Evolutionary conservation across 2,888 invertebrate genomes (phyloP).

Genomic region (Heliconius ismenius): DNA sequence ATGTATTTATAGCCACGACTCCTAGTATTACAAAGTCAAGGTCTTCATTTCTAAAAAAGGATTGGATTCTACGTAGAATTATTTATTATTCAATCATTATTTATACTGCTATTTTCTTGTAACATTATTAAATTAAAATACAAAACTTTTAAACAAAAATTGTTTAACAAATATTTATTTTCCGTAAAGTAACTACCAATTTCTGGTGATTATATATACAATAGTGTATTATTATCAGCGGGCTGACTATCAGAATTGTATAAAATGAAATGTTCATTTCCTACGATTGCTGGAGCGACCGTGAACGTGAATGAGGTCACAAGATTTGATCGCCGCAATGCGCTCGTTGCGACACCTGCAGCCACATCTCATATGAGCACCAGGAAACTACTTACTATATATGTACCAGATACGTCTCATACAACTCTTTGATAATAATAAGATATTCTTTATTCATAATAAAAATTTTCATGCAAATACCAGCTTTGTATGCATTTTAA

Average conservation of each 20-base stretch:
- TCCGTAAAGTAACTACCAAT: not conserved
- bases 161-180: not conserved
- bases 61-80: not conserved
- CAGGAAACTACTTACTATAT: conserved; percentile 7
- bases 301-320: conserved; percentile 71
- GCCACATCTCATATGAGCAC: conserved; percentile 34
- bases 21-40: conserved; percentile 26
- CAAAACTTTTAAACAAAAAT: not conserved
- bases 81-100: not conserved
- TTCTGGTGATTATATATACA: not conserved
- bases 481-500: not conserved
- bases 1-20: conserved; percentile 15
- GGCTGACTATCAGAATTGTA: conserved; percentile 27
- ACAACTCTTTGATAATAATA: not conserved
- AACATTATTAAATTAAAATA: not conserved
- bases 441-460: not conserved
- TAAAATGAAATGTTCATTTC: conserved; percentile 37
- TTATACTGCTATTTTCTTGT: not conserved
- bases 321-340: conserved; percentile 73
- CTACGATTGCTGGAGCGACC: conserved; percentile 49
- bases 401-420: not conserved
- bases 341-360: conserved; percentile 74
- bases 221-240: not conserved
- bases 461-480: not conserved
- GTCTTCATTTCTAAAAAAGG: conserved; percentile 8